Evolutionary conservation across 2,888 invertebrate species (phyloP).

Genomic region (Lepeophtheirus nordmannii): DNA sequence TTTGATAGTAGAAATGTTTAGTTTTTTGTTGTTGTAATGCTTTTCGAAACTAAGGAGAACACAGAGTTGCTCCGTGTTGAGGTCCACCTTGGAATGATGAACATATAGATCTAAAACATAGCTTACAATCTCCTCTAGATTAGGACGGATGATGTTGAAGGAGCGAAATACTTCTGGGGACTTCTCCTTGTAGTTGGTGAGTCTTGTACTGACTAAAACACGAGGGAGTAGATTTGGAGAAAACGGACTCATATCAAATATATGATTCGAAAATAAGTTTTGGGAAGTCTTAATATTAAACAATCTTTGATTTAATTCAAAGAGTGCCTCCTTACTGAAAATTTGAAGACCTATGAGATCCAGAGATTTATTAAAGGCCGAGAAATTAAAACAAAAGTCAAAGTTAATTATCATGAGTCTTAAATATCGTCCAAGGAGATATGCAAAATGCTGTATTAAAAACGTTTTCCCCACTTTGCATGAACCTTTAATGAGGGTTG

Average conservation of each 20-base stretch:
- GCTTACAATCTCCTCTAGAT: neutral
- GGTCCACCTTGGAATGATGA: neutral
- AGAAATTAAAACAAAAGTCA: neutral
- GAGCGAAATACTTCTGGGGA: neutral
- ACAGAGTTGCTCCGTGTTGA: neutral
- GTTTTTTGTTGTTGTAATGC: conserved; percentile 1
- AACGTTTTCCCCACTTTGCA: neutral
- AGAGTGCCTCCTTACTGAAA: neutral
- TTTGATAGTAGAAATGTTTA: neutral
- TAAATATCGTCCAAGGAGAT: neutral
- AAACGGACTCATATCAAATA: neutral
- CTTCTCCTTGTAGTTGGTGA: neutral
- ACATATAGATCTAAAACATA: neutral
- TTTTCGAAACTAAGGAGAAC: neutral
- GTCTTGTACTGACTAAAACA: neutral
- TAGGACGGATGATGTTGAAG: neutral
- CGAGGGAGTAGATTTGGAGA: neutral
- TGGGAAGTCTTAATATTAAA: neutral
- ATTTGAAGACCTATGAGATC: neutral
- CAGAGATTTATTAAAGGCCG: neutral
- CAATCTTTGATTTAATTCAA: neutral
- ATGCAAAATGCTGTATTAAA: neutral
- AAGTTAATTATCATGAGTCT: neutral
- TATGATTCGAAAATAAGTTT: neutral
- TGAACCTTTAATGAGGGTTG: neutral